Conservation (phyloP, 2,888 invertebrate genomes). For the Melinaea menophilus region DNA sequence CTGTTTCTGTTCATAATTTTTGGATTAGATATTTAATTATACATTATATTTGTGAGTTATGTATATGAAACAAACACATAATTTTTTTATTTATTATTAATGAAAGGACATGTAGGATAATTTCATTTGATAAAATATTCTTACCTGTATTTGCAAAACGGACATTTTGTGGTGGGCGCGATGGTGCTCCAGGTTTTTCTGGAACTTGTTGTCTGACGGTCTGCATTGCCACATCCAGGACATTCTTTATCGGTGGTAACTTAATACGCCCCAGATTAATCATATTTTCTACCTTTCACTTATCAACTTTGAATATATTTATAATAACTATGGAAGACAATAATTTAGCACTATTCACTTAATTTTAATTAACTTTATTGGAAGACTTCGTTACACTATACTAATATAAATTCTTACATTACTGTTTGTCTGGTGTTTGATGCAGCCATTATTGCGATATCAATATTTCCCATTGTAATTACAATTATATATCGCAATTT, state of each 20-base stretch:
- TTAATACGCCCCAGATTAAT: slow-evolving; percentile 77
- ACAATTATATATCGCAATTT: slow-evolving; percentile 1
- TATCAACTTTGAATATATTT: slow-evolving; percentile 6
- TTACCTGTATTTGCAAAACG: slow-evolving; percentile 75
- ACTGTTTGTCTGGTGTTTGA: slow-evolving; percentile 25
- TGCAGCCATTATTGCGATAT: slow-evolving; percentile 55
- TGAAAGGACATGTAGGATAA: too few species aligned
- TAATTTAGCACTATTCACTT: slow-evolving; percentile 29
- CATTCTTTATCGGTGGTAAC: slow-evolving; percentile 85
- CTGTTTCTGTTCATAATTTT: background rate
- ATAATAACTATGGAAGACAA: slow-evolving; percentile 40
- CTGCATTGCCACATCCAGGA: slow-evolving; percentile 89
- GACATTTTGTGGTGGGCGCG: slow-evolving; percentile 73
- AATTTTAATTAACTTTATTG: slow-evolving; percentile 45
- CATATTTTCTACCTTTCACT: slow-evolving; percentile 41
- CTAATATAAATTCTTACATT: slow-evolving; percentile 45
- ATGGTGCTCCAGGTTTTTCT: slow-evolving; percentile 76
- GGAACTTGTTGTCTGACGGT: slow-evolving; percentile 88
- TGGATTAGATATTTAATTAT: background rate
- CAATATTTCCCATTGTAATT: slow-evolving; percentile 37
- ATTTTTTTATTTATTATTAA: too few species aligned
- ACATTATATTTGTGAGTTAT: too few species aligned
- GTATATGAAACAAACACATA: too few species aligned
- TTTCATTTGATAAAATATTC: slow-evolving; percentile 23
- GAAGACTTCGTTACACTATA: slow-evolving; percentile 72